Percentiles rank a stretch among this genome's conserved stretches.
phyloP scores from a whole-genome alignment of 2,113 vertebrate genomes.

The Leiothrix lutea region DNA sequence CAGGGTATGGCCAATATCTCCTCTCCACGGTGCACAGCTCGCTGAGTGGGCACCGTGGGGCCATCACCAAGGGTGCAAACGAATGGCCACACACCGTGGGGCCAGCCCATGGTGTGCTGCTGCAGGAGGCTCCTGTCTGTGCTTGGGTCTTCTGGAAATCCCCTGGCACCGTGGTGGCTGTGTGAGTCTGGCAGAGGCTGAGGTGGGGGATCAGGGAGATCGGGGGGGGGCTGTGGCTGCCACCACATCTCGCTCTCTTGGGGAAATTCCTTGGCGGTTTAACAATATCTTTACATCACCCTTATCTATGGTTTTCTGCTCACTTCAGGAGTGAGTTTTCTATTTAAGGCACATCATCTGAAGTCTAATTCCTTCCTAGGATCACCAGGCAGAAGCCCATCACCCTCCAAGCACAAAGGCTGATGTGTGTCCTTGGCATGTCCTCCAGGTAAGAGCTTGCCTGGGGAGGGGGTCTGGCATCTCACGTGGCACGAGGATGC shows the following conservation, averaged over 20 bases:
- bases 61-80: background rate
- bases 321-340: background rate
- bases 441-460: background rate
- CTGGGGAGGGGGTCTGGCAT: background rate
- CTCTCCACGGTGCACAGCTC: rapidly evolving
- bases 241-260: rapidly evolving
- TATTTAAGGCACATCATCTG: background rate
- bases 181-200: background rate
- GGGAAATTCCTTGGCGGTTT: conserved; percentile 47
- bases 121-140: rapidly evolving
- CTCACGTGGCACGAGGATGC: rapidly evolving
- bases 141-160: conserved; percentile 5
- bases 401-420: background rate
- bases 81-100: rapidly evolving
- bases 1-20: rapidly evolving
- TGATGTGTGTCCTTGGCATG: rapidly evolving
- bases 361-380: background rate
- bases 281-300: background rate
- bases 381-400: background rate
- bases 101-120: background rate
- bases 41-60: background rate
- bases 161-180: background rate
- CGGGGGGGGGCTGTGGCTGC: background rate
- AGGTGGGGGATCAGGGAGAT: background rate
- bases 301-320: conserved; percentile 26